Evolutionary conservation across 2,888 invertebrate species (phyloP).

Genomic region (Poecilobothrus nobilitatus): DNA sequence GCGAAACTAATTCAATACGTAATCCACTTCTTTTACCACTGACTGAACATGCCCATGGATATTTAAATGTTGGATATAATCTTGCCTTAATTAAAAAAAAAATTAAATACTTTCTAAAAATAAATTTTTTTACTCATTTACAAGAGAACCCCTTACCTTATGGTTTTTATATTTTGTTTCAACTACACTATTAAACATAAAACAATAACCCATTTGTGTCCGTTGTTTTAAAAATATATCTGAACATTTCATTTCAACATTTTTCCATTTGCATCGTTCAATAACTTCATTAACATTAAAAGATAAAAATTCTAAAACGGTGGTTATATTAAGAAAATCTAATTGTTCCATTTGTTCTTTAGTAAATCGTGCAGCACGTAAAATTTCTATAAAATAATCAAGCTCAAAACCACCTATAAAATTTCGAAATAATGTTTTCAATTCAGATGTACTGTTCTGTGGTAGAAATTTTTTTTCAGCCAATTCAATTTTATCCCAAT

Average conservation of each 20-base stretch:
- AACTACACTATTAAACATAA: background rate
- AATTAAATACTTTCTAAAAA: background rate
- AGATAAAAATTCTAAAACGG: background rate
- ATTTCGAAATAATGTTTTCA: background rate
- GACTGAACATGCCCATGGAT: background rate
- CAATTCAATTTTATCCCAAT: background rate
- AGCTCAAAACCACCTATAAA: background rate
- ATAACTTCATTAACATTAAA: background rate
- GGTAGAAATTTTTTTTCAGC: background rate
- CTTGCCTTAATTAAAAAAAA: background rate
- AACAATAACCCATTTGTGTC: background rate
- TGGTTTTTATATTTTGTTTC: background rate
- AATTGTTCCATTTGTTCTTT: background rate
- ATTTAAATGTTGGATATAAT: background rate
- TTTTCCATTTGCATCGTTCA: background rate
- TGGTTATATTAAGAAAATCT: background rate
- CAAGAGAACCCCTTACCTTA: background rate
- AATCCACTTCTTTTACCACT: background rate
- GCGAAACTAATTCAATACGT: background rate
- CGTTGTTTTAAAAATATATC: background rate
- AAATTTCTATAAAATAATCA: background rate
- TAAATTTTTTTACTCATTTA: background rate
- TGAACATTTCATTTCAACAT: background rate
- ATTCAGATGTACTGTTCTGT: background rate
- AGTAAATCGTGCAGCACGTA: background rate